These are phyloP conservation scores for Eulemur coronatus DNA, from an alignment of 2,797 vertebrate genomes.

Conservation along the genomic window DNA sequence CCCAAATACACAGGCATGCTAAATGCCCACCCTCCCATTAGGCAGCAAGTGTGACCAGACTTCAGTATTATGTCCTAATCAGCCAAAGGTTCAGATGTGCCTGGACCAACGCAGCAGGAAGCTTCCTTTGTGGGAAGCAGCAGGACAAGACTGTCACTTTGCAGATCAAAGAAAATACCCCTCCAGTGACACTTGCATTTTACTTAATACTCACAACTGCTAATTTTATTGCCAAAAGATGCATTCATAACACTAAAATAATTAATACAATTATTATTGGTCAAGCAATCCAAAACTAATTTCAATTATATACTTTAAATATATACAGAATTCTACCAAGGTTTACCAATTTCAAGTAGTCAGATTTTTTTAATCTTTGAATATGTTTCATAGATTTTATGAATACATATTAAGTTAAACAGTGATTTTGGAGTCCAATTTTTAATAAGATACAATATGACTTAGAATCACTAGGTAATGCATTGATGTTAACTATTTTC, in stretches of 20 bases:
- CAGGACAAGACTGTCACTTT: not conserved
- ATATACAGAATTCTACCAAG: not conserved
- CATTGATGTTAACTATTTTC: not conserved
- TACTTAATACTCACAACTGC: not conserved
- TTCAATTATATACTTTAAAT: not conserved
- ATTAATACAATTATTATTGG: not conserved
- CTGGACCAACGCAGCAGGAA: not conserved
- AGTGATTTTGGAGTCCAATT: not conserved
- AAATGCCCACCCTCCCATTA: not conserved
- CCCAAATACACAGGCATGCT: not conserved
- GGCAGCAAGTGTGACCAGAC: not conserved
- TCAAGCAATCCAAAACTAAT: not conserved
- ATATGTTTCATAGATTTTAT: not conserved
- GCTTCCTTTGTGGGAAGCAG: not conserved
- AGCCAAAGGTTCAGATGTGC: not conserved
- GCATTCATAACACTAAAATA: not conserved
- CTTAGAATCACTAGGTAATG: not conserved
- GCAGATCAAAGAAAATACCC: not conserved
- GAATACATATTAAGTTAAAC: not conserved
- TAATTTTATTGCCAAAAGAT: not conserved
- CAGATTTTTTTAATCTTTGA: not conserved
- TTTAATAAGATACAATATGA: not conserved
- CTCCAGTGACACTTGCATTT: not conserved
- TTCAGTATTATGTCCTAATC: not conserved
- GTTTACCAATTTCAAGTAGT: not conserved